A percentile compares a stretch with the other conserved stretches of the same genome.
Evolutionary conservation across 1,140 invertebrate species (phyloP).

Genomic region (Heliothis virescens): DNA sequence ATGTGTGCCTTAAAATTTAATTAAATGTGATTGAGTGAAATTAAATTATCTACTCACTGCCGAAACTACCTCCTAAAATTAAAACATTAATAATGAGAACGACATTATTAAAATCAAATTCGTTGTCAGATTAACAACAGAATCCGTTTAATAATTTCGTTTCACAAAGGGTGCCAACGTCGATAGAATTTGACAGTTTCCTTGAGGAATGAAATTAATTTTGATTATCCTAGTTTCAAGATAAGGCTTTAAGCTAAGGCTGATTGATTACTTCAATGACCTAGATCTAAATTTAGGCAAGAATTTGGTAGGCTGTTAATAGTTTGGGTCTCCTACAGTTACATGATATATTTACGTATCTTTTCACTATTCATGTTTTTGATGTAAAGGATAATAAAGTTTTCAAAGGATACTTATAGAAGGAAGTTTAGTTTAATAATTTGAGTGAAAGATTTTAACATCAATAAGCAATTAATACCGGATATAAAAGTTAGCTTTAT

Average conservation of each 20-base stretch:
- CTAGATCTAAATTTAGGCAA: constrained; percentile 11
- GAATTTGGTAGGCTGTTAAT: background rate
- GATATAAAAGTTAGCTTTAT: no score
- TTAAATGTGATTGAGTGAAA: no score
- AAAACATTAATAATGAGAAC: background rate
- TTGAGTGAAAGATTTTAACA: no score
- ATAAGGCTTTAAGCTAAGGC: constrained; percentile 6
- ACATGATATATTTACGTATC: background rate
- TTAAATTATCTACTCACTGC: no score
- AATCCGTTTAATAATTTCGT: background rate
- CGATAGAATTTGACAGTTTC: constrained; percentile 18
- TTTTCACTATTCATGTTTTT: no score
- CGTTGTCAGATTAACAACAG: background rate
- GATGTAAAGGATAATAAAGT: no score
- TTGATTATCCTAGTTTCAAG: constrained; percentile 7
- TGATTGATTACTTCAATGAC: constrained; percentile 18
- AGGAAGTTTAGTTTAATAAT: no score
- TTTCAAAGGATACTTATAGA: no score
- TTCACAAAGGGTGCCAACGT: background rate
- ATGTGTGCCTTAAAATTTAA: no score
- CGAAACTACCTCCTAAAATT: no score
- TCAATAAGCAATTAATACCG: no score
- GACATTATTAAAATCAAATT: constrained; percentile 3
- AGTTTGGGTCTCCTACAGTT: background rate
- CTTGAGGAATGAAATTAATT: constrained; percentile 25